Base-by-base conservation (phyloP, 2,797 vertebrate species). In the Manis crassicaudata region DNA sequence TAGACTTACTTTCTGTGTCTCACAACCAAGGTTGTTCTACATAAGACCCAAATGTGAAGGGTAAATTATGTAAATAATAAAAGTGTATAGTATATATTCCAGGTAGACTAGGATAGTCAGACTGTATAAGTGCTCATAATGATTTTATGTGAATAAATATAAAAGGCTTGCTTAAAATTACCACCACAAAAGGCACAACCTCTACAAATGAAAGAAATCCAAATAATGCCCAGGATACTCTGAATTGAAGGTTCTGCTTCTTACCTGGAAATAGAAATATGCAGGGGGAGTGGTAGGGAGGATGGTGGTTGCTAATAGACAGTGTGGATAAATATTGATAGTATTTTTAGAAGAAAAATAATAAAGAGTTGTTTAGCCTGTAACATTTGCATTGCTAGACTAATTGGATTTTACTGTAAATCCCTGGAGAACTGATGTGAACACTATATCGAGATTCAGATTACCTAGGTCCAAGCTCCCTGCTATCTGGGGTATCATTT, bases 261-360 rank as follows among this genome's bases (percentile, higher is more conserved):
- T 95, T 83, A 54, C 11, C n/a, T 63, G 65, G 62, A 81, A 95
- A 52, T 56, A 73, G 79, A 84, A 89, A 32, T 73, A 14, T 27
- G 8, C 67, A 10, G 52, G 1, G 29, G 5, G 83, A 2, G 62
- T 29, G 18, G 46, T 46, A 46, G 27, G 46, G 50, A 72, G 73
- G 32, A 27, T 62, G 21, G 50, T 58, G 67, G 54, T 46, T 52
- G 60, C 62, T 56, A 58, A 67, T 16, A 25, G 56, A 81, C 58
- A 70, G 76, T 67, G 17, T 90, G 29, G 11, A 16, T 82, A 35
- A 92, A 32, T 14, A 50, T 83, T 46, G n/a, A n/a, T 76, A 75
- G 16, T 93, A 76, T 65, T 94, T 94, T 85, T 60, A 50, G 88
- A 88, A 70, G 76, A 27, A 72, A 60, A 89, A 76, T 81, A 65